Evolutionary conservation across 2,113 vertebrate species (phyloP), one percentile per base, ranked within the genome.

Genomic region (Poeciliopsis prolifica): DNA sequence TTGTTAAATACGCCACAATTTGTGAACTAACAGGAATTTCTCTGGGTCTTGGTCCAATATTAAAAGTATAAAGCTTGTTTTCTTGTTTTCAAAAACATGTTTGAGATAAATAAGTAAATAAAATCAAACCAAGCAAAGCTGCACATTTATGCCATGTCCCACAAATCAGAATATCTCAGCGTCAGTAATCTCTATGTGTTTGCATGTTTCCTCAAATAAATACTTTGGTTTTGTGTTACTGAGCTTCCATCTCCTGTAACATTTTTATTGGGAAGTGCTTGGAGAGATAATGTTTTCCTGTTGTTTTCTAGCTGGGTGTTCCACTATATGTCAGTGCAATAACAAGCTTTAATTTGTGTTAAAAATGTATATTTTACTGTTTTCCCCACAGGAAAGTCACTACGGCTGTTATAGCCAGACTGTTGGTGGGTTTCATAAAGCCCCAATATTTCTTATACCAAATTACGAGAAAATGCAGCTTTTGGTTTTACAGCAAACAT

Each of bases 281-380:
- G 51, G 51, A 54, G 51, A 54, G 51, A 54, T 75, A 42, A 82
- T 73, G 71, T 72, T 51, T 87, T 76, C 72, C 71, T 82, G 65
- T 83, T 84, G 60, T 80, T 77, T 75, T 81, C 80, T 64, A 80
- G 72, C 80, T 84, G 80, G 80, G 82, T 83, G 86, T 90, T 89
- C 84, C 65, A 28, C 35, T 71, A 31, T 17, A 72, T 77, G 65
- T 70, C 5, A 68, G 62, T 58, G 42, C 80, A 88, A 77, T 65
- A 70, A 68, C 72, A 76, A 77, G 26, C 31, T 37, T 22, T n/a
- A n/a, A n/a, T n/a, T 54, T 54, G 64, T 80, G 61, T 80, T 75
- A 60, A 74, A 85, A 70, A 70, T 70, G 61, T 77, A 72, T 80
- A 63, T 85, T 87, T 82, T 69, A 67, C 72, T 72, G 65, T 87